These are phyloP conservation scores for Raja brachyura DNA, from an alignment of 2,113 vertebrate genomes.

Conservation along the genomic window DNA sequence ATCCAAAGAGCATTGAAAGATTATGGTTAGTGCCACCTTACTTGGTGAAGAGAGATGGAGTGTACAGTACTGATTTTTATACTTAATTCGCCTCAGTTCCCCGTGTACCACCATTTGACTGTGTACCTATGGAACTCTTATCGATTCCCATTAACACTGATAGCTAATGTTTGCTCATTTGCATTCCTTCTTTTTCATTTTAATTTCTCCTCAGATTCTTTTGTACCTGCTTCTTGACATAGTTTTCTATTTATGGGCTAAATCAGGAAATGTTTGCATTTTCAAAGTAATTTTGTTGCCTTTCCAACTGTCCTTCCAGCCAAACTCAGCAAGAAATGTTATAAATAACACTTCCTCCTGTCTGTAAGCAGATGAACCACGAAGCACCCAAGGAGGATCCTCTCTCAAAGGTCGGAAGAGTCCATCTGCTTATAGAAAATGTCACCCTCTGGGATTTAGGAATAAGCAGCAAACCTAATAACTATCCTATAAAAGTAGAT, in stretches of 20 bases:
- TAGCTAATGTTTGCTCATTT: too few relatives aligned
- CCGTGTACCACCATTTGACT: too few relatives aligned
- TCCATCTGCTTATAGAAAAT: neutral
- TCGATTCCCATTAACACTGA: too few relatives aligned
- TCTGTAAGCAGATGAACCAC: neutral
- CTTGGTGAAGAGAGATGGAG: too few relatives aligned
- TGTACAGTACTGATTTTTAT: too few relatives aligned
- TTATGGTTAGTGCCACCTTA: too few relatives aligned
- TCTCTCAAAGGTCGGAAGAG: neutral
- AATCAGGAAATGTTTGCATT: neutral
- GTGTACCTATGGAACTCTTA: too few relatives aligned
- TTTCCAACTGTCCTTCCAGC: neutral
- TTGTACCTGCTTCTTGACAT: too few relatives aligned
- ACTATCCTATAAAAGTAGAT: neutral
- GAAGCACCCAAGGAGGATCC: neutral
- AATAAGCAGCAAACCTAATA: neutral
- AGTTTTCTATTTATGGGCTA: neutral
- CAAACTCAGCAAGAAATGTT: neutral
- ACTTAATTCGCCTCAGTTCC: too few relatives aligned
- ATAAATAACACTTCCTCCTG: neutral
- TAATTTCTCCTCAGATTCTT: too few relatives aligned
- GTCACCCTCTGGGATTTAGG: neutral
- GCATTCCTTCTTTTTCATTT: too few relatives aligned
- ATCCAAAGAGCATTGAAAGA: too few relatives aligned
- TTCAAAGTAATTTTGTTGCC: neutral